Evolutionary conservation across 1,140 invertebrate species (phyloP).

Genomic region (Dreissena polymorpha): DNA sequence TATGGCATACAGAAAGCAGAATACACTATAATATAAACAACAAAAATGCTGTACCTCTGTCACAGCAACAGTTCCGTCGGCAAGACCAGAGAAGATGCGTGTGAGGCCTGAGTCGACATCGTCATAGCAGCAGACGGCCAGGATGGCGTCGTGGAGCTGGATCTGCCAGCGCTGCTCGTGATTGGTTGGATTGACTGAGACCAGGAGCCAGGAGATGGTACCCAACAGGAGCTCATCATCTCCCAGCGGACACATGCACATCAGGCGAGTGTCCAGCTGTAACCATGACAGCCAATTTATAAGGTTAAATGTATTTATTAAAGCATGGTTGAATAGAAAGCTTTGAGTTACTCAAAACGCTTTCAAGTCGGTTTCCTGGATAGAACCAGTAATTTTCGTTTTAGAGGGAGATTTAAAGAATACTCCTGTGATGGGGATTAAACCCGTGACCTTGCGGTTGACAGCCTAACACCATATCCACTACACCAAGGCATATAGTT

Average conservation of each 20-base stretch:
- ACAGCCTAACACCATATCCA: too few relatives aligned
- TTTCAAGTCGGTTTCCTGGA: too few relatives aligned
- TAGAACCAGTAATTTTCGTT: too few relatives aligned
- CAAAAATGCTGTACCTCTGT: slow-evolving; percentile 76
- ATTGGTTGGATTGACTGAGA: slow-evolving; percentile 62
- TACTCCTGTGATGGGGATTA: too few relatives aligned
- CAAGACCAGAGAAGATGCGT: slow-evolving; percentile 80
- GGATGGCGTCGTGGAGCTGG: slow-evolving; percentile 80
- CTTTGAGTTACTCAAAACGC: neutral
- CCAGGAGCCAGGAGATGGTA: slow-evolving; percentile 80
- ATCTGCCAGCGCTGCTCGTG: slow-evolving; percentile 58
- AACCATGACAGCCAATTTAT: slow-evolving; percentile 22
- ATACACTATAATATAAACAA: too few relatives aligned
- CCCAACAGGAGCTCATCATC: slow-evolving; percentile 79
- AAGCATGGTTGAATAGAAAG: neutral
- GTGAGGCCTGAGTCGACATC: slow-evolving; percentile 69
- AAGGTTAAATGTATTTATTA: too few relatives aligned
- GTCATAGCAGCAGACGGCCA: slow-evolving; percentile 77
- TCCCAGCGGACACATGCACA: slow-evolving; percentile 78
- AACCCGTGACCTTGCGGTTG: too few relatives aligned
- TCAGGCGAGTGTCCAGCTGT: slow-evolving; percentile 80
- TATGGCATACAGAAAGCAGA: too few relatives aligned
- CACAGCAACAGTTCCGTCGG: slow-evolving; percentile 82
- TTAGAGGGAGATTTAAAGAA: too few relatives aligned
- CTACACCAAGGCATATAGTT: too few relatives aligned